A percentile compares a stretch with the other conserved stretches of the same genome.
phyloP scores from a whole-genome alignment of 92 coral and sea anemone genomes.

The Anthopleura xanthogrammica region DNA sequence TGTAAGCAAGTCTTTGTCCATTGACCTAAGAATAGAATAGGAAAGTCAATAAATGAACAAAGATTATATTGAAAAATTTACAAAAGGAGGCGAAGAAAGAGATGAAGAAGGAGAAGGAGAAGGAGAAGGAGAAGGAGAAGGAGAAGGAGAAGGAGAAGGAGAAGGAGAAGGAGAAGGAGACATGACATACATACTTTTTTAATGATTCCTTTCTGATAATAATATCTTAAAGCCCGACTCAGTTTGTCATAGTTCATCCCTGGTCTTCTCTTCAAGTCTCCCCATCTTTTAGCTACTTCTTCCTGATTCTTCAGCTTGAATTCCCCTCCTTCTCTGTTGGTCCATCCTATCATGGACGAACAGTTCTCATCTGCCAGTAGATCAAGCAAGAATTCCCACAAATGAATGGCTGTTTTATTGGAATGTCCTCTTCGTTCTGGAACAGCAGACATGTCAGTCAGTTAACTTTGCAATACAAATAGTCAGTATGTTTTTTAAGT shows the following conservation, averaged over 20 bases:
- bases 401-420: conserved; percentile 75
- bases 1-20: conserved; percentile 90
- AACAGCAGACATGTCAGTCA: background rate
- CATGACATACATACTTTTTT: conserved; percentile 74
- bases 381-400: conserved; percentile 94
- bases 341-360: conserved; percentile 81
- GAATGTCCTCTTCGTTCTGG: conserved; percentile 24
- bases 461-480: background rate
- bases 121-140: background rate
- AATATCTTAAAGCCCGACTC: conserved; percentile 87
- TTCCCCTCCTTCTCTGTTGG: conserved; percentile 81
- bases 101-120: background rate
- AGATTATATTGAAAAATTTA: background rate
- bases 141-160: background rate
- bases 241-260: conserved; percentile 96
- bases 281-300: conserved; percentile 96
- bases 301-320: conserved; percentile 89
- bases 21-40: conserved; percentile 54
- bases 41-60: background rate
- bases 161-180: background rate
- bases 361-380: conserved; percentile 72
- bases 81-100: background rate
- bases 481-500: too few relatives aligned
- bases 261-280: conserved; percentile 78
- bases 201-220: conserved; percentile 87